Base-by-base conservation (phyloP, 2,888 invertebrate species). In the Tuta absoluta region DNA sequence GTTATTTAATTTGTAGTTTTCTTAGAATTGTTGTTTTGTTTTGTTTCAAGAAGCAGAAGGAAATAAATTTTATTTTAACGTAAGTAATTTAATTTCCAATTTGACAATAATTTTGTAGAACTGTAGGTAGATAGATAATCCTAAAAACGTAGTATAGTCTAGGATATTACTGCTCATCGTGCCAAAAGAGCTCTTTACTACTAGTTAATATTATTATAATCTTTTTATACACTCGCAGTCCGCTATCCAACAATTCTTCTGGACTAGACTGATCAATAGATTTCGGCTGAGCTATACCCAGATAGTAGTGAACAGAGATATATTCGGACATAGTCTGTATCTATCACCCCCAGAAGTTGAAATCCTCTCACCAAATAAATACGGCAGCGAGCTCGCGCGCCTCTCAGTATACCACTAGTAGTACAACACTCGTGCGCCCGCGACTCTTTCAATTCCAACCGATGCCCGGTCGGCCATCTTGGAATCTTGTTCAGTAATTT, bases 1-100 rank as follows among this genome's bases (percentile, higher is more conserved):
- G 73, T 86, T 41, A 79, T 86, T 66, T 85, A 68, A 71, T 49
- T 45, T 60, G 21, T 28, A 62, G 24, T 17, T 24, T 28, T 12
- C 8, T 14, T 17, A 41, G 49, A 61, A n/a, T 45, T 45, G 7
- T 60, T 37, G 28, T 58, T 37, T 38, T 38, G 21, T 17, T 14
- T 45, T 19, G 11, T 19, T 45, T 38, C 17, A 11, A 33, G 2
- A 33, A 61, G 17, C 14, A 19, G 19, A 33, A 24, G 28, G 5
- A 61, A 48, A 48, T 33, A 48, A 41, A 61, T 10, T 38, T 56
- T 56, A 17, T 56, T 56, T 56, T 51, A 12, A 51, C 23, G 19
- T 49, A 8, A n/a, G 14, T 19, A 19, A 17, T 49, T 49, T 49
- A 49, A 28, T 5, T 49, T 48, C n/a, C 37, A 11, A 37, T 37